Conservation (phyloP, 2,888 invertebrate genomes). For the Blastobasis adustella region DNA sequence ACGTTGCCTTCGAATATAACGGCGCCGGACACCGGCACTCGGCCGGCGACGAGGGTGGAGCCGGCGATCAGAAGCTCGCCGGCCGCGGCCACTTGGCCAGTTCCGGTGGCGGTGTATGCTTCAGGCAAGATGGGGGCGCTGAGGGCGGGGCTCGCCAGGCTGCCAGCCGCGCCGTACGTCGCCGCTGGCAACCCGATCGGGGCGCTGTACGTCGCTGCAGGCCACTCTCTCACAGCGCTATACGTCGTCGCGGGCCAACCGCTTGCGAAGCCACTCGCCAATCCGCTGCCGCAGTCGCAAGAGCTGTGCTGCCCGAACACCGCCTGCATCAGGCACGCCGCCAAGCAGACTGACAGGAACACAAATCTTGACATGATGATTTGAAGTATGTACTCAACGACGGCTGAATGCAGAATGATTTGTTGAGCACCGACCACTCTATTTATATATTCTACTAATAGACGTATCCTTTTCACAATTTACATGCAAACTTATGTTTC, state of each 20-base stretch:
- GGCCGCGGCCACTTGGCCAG: slow-evolving; percentile 16
- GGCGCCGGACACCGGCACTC: slow-evolving; percentile 28
- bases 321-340: too few species aligned
- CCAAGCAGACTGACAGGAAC: too few species aligned
- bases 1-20: slow-evolving; percentile 27
- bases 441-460: too few species aligned
- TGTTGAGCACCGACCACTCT: too few species aligned
- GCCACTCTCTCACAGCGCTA: background rate
- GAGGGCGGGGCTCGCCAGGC: slow-evolving; percentile 21
- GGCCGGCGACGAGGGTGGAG: slow-evolving; percentile 24
- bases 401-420: too few species aligned
- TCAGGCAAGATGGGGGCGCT: background rate
- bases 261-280: background rate
- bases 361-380: too few species aligned
- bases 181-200: background rate
- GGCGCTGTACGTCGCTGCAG: background rate
- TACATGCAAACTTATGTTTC: too few species aligned
- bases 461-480: too few species aligned
- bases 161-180: background rate
- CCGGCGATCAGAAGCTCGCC: slow-evolving; percentile 24
- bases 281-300: background rate
- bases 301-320: background rate
- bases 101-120: slow-evolving; percentile 19
- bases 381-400: too few species aligned
- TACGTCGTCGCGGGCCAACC: background rate